Base-by-base conservation (phyloP, 2,113 vertebrate genomes). In the Larimichthys polyactis region DNA sequence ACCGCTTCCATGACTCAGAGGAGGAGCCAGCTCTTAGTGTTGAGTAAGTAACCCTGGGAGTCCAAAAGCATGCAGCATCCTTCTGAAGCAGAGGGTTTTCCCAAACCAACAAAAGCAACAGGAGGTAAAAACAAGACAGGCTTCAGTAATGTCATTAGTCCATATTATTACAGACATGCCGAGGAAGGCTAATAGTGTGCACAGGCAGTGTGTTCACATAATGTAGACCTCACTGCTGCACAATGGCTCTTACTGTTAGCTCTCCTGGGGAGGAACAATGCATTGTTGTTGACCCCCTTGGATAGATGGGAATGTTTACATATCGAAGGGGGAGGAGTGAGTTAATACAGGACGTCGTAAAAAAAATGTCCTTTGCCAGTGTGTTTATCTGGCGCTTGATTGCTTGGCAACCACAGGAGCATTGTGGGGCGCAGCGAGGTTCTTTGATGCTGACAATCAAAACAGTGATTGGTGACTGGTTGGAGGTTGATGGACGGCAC, bases 361-460 rank as follows among this genome's bases (percentile, higher is more conserved):
- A 90, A 87, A 83, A 80, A 40, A 40, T 17, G 54, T 20, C 59
- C 36, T 46, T 27, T 60, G 72, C 71, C 76, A 71, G 55, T 69
- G 75, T 74, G 69, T 85, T 81, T 85, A 73, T 88, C 70, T 19
- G 73, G 15, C 8, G 29, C 71, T 27, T 64, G 72, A 89, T 86
- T 75, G 68, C 84, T 83, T 73, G 82, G 83, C 82, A 89, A 90
- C 87, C 77, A 77, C 46, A 82, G 64, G 43, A 85, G 57, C 86
- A 87, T 81, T 89, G 88, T 91, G 87, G 81, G 65, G 77, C 77
- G 90, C 85, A 86, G 79, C 52, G 75, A 3, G 9, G 76, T 19
- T 40, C 49, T 82, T 84, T 82, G 71, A 86, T 85, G 75, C 29
- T 83, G 67, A 85, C 87, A 87, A 87, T 90, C 78, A 55, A 85